A percentile compares a stretch with the other conserved stretches of the same genome.
phyloP scores from a whole-genome alignment of 2,797 vertebrate species.

The Rhincodon typus region DNA sequence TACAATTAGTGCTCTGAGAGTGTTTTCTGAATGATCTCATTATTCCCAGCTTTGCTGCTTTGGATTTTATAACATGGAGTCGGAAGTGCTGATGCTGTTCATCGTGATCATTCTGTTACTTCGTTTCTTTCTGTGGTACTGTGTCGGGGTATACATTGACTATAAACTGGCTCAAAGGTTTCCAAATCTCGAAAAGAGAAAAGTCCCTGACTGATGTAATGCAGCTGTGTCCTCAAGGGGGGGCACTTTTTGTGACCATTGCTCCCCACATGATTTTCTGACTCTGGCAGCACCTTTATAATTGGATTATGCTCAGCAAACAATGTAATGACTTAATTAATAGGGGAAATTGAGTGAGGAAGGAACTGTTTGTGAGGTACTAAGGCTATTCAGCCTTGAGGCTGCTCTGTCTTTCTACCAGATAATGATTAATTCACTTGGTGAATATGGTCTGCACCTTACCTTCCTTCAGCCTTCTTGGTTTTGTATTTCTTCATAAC shows the following conservation, averaged over 20 bases:
- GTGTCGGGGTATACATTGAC: conserved; percentile 59
- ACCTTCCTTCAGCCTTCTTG: not conserved
- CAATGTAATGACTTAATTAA: not conserved
- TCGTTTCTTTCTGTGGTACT: conserved; percentile 67
- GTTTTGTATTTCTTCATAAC: not conserved
- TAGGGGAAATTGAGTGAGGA: not conserved
- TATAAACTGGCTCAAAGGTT: conserved; percentile 54
- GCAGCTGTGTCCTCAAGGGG: not conserved
- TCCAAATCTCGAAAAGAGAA: conserved; percentile 44
- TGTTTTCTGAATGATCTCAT: conserved; percentile 46
- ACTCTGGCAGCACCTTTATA: not conserved
- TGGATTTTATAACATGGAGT: conserved; percentile 54
- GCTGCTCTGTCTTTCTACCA: not conserved
- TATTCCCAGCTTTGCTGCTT: conserved; percentile 42
- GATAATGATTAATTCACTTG: not conserved
- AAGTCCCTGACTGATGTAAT: conserved; percentile 16
- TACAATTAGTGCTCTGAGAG: conserved; percentile 52
- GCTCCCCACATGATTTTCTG: not conserved
- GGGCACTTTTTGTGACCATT: not conserved
- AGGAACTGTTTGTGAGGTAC: not conserved
- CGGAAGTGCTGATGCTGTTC: conserved; percentile 60
- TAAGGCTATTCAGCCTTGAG: not conserved
- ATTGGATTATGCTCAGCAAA: not conserved
- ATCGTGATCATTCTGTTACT: conserved; percentile 62
- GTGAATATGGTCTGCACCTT: too few species aligned